phyloP scores from a whole-genome alignment of 1,140 invertebrate species.

The Cephus cinctus region DNA sequence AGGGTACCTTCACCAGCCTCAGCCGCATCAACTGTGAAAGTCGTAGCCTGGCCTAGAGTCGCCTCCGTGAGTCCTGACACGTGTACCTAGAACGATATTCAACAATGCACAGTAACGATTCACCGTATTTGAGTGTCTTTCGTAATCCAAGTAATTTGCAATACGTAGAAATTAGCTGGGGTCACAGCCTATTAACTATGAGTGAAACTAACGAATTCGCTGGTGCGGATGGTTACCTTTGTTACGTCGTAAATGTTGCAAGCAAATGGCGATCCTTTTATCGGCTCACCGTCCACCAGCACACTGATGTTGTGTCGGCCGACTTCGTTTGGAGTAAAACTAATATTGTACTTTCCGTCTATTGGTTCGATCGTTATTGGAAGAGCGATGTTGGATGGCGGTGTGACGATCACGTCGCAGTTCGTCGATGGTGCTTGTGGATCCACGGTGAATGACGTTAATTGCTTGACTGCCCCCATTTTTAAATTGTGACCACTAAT shows the following conservation, averaged over 20 bases:
- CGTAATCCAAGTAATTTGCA: too few species aligned
- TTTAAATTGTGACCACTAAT: constrained; percentile 63
- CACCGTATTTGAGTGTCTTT: background rate
- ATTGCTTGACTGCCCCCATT: constrained; percentile 61
- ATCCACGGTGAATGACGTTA: constrained; percentile 63
- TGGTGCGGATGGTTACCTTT: constrained; percentile 58
- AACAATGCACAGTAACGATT: background rate
- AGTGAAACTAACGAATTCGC: background rate
- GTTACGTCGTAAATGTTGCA: constrained; percentile 92
- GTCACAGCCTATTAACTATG: constrained; percentile 72
- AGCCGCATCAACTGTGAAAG: constrained; percentile 92
- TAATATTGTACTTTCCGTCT: constrained; percentile 70
- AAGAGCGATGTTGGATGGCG: constrained; percentile 75
- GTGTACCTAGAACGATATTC: constrained; percentile 36
- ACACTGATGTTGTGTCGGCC: constrained; percentile 83
- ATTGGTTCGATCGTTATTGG: constrained; percentile 64
- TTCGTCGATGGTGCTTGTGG: constrained; percentile 55
- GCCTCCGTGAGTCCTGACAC: constrained; percentile 52
- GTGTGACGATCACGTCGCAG: constrained; percentile 70
- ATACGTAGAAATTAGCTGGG: too few species aligned
- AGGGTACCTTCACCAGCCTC: constrained; percentile 94
- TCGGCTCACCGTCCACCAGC: constrained; percentile 76
- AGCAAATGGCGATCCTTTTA: constrained; percentile 87
- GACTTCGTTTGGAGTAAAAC: constrained; percentile 81
- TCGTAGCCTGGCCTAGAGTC: constrained; percentile 76